Conservation (phyloP, 2,113 vertebrate species). For the Nycticryphes semicollaris region DNA sequence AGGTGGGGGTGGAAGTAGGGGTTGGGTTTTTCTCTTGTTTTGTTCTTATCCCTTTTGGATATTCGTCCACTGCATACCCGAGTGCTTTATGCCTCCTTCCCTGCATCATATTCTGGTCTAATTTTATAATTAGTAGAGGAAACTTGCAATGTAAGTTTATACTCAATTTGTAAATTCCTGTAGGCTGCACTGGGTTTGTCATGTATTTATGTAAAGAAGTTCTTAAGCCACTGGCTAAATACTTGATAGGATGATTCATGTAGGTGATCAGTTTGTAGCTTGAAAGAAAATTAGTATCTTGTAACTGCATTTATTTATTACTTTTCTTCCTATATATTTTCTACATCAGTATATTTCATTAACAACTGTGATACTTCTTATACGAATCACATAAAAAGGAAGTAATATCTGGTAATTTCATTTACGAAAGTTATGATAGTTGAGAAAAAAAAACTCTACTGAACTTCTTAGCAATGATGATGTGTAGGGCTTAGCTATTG, state of each 20-base stretch:
- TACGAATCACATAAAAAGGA: neutral
- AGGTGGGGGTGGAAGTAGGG: accelerated
- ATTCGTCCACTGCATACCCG: neutral
- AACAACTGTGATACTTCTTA: neutral
- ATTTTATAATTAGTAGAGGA: neutral
- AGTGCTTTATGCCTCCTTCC: neutral
- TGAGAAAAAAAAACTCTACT: neutral
- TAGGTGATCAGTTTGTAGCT: neutral
- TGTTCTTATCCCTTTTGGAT: neutral
- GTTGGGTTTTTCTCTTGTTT: neutral
- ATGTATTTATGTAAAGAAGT: neutral
- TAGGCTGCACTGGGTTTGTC: neutral
- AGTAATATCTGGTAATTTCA: neutral
- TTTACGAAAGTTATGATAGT: neutral
- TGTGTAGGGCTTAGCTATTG: neutral
- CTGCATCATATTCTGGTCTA: neutral
- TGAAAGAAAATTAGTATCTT: neutral
- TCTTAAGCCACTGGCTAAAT: neutral
- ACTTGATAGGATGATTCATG: neutral
- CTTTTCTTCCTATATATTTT: neutral
- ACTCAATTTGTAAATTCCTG: neutral
- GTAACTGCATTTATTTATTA: neutral
- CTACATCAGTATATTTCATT: neutral
- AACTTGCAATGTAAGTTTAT: neutral
- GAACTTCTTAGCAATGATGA: neutral